A percentile compares a stretch with the other conserved stretches of the same genome.
Evolutionary conservation across 2,797 vertebrate species (phyloP).

Genomic region (Scomberomorus guttatus): DNA sequence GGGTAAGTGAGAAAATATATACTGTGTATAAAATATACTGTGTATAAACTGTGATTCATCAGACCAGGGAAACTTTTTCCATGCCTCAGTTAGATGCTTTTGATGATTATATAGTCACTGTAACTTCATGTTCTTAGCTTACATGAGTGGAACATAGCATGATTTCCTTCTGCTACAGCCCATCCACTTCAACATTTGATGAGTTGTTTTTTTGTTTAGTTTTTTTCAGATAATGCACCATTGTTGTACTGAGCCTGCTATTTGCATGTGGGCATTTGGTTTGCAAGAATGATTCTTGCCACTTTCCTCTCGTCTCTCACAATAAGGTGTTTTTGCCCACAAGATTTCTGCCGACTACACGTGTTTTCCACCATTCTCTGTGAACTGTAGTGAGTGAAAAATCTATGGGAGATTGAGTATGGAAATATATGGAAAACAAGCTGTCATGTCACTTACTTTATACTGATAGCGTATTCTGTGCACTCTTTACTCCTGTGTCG

Average conservation of each 20-base stretch:
- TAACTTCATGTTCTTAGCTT: slow-evolving; percentile 26
- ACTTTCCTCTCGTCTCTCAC: slow-evolving; percentile 13
- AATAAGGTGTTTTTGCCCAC: slow-evolving; percentile 40
- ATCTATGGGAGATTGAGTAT: too few species aligned
- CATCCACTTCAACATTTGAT: slow-evolving; percentile 35
- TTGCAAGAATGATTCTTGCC: slow-evolving; percentile 41
- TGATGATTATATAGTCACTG: slow-evolving; percentile 5
- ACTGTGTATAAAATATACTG: neutral
- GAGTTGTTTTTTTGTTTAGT: slow-evolving; percentile 5
- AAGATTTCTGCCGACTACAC: slow-evolving; percentile 27
- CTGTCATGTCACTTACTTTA: slow-evolving; percentile 91
- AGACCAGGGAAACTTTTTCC: slow-evolving; percentile 1
- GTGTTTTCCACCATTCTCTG: neutral
- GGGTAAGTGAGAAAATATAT: neutral
- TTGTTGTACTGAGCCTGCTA: slow-evolving; percentile 15
- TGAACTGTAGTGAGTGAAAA: neutral
- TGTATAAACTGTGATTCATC: slow-evolving; percentile 1
- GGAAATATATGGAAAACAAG: slow-evolving; percentile 27
- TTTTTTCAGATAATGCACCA: slow-evolving; percentile 31
- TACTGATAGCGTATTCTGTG: slow-evolving; percentile 97
- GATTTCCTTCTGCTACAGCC: slow-evolving; percentile 27
- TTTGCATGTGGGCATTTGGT: slow-evolving; percentile 46
- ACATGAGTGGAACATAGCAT: slow-evolving; percentile 32
- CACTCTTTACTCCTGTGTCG: slow-evolving; percentile 94
- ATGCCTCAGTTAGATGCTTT: neutral